Evolutionary conservation across 2,888 invertebrate species (phyloP), one percentile per base, ranked within the genome.

Genomic region (Tachystola acroxantha): DNA sequence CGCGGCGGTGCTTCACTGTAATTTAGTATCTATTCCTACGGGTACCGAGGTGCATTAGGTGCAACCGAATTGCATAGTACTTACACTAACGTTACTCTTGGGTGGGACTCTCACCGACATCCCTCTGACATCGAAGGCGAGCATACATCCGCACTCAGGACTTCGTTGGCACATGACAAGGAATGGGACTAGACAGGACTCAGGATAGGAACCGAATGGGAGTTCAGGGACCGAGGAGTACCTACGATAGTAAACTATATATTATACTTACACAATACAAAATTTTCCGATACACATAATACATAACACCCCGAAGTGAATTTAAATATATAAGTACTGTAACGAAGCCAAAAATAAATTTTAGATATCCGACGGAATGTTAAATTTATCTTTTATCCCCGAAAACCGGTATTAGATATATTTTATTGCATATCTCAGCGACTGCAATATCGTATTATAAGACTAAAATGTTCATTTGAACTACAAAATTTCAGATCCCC

Each of bases 151-250:
- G 66, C 66, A 59, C 64, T 57, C 62, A 60, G 58, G 78, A 72
- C 81, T 74, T 79, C 81, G 82, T 75, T 79, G 85, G 84, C 85
- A 84, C 84, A 64, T 69, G 66, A 69, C 75, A 61, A 72, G 81
- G 80, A 71, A 57, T 55, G 69, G 85, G 85, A 86, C 85, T 84
- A 85, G 85, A 79, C 50, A 64, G 85, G 81, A 79, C 65, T 65
- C 62, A 58, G 79, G 79, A 66, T 57, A 72, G 79, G 81, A 77
- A 71, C 76, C 58, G 56, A 45, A 38, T 39, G 54, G 75, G 74
- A 61, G 49, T 53, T 53, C 59, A 57, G 59, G 27, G 27, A 67
- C 61, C 58, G 60, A 66, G 39, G 25, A 36, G 20, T 39, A 57
- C 53, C 51, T 46, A 45, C 39, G 34, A 41, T 40, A 49, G 43